phyloP scores from a whole-genome alignment of 2,113 vertebrate species.

The Ptychochromis oligacanthus region DNA sequence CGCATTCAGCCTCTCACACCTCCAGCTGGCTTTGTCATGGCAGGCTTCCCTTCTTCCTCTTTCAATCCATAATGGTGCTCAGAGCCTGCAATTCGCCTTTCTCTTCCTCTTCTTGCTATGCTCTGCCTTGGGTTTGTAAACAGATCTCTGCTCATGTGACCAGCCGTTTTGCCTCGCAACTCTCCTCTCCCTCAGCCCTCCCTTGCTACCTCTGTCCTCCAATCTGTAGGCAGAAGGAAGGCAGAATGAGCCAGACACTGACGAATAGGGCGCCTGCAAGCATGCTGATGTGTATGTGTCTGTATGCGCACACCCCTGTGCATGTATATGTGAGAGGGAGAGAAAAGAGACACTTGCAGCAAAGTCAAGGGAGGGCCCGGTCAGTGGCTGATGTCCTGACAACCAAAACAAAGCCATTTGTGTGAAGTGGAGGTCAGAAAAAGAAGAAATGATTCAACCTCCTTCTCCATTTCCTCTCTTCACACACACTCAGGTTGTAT shows the following conservation, averaged over 20 bases:
- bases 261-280: constrained; percentile 69
- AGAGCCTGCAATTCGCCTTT: constrained; percentile 37
- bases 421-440: constrained; percentile 45
- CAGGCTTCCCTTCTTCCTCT: constrained; percentile 65
- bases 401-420: constrained; percentile 71
- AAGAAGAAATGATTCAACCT: neutral
- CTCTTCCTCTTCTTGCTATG: constrained; percentile 52
- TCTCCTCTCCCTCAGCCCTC: constrained; percentile 74
- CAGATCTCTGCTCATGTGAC: constrained; percentile 86
- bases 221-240: constrained; percentile 74
- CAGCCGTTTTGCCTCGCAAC: constrained; percentile 85
- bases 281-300: constrained; percentile 54
- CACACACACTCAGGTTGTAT: neutral
- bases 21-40: constrained; percentile 75
- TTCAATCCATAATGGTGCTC: constrained; percentile 64
- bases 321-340: constrained; percentile 60
- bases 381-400: constrained; percentile 67
- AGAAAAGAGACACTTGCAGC: constrained; percentile 67
- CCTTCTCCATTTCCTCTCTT: neutral
- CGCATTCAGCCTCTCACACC: constrained; percentile 57
- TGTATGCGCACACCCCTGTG: constrained; percentile 50
- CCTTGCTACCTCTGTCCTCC: constrained; percentile 68
- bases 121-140: constrained; percentile 84
- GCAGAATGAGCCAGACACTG: constrained; percentile 68
- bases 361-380: constrained; percentile 70